Evolutionary conservation across 2,888 invertebrate genomes (phyloP).

Genomic region (Erebia ligea): DNA sequence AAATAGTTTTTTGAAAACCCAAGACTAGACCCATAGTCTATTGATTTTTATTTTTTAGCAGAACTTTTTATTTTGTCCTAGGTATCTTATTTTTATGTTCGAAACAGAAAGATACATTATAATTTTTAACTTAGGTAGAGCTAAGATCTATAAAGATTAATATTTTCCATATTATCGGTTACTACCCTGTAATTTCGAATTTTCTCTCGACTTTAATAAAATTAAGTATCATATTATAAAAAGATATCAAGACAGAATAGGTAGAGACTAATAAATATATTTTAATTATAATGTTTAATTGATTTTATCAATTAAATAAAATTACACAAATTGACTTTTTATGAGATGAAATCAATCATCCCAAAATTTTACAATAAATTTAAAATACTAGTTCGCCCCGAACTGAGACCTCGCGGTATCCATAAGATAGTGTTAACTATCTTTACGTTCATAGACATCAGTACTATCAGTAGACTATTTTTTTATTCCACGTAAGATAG

Average conservation of each 20-base stretch:
- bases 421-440: too few relatives aligned
- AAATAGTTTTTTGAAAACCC: too few relatives aligned
- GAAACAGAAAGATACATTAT: background rate
- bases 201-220: slow-evolving; percentile 59
- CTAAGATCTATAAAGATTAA: slow-evolving; percentile 22
- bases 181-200: slow-evolving; percentile 67
- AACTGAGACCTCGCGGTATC: too few relatives aligned
- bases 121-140: slow-evolving; percentile 17
- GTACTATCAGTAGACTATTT: too few relatives aligned
- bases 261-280: slow-evolving; percentile 41
- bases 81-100: background rate
- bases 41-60: too few relatives aligned
- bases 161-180: slow-evolving; percentile 57
- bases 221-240: slow-evolving; percentile 42
- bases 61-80: too few relatives aligned
- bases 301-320: slow-evolving; percentile 48
- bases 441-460: too few relatives aligned
- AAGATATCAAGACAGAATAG: slow-evolving; percentile 42
- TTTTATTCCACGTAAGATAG: too few relatives aligned
- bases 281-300: slow-evolving; percentile 35
- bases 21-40: too few relatives aligned
- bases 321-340: slow-evolving; percentile 69
- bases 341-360: slow-evolving; percentile 64
- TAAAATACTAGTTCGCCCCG: too few relatives aligned
- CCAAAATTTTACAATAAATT: slow-evolving; percentile 71